Evolutionary conservation across 2,113 vertebrate genomes (phyloP).

Genomic region (Numida meleagris): DNA sequence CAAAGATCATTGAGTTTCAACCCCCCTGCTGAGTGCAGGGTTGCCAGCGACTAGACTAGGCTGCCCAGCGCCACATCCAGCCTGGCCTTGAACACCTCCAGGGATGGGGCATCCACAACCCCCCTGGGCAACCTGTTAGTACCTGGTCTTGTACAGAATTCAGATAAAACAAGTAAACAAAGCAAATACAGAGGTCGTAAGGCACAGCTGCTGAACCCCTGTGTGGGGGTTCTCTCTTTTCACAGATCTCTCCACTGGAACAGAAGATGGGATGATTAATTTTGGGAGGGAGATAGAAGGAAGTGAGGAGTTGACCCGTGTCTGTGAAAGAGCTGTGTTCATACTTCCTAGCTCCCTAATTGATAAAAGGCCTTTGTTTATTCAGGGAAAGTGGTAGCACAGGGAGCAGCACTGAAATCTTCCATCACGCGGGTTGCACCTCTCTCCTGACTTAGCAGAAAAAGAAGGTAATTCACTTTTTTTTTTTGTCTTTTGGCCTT

Average conservation of each 20-base stretch:
- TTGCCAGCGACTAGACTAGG: too few species aligned
- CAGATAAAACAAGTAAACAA: background rate
- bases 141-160: background rate
- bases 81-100: too few species aligned
- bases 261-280: background rate
- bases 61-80: too few species aligned
- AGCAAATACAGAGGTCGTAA: background rate
- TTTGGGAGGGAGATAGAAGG: background rate
- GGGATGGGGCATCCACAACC: too few species aligned
- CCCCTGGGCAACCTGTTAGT: too few species aligned
- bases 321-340: background rate
- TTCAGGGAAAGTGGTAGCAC: background rate
- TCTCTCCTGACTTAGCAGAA: constrained; percentile 24
- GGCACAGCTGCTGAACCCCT: background rate
- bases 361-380: background rate
- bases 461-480: constrained; percentile 10
- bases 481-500: background rate
- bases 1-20: too few species aligned
- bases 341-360: background rate
- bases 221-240: background rate
- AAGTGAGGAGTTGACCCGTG: background rate
- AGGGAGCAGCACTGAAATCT: background rate
- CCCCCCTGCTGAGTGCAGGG: too few species aligned
- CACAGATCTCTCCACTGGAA: background rate
- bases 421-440: background rate